Percentiles rank a stretch among this genome's conserved stretches.
These are phyloP conservation scores for Mycteria americana DNA, from an alignment of 2,797 vertebrate species.

Conservation along the genomic window DNA sequence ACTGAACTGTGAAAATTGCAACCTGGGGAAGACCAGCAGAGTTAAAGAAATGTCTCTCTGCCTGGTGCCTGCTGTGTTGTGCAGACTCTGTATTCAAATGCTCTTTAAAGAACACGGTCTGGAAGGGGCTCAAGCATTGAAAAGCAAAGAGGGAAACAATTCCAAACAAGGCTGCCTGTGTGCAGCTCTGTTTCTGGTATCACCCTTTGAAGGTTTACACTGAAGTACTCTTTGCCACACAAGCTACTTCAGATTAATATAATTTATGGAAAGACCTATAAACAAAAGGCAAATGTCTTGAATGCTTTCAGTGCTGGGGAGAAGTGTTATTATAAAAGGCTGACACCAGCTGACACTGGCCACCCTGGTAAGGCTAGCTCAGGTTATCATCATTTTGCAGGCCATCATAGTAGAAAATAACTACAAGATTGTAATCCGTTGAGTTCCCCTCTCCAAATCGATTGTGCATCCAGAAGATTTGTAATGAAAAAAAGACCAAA, in stretches of 20 bases:
- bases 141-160: constrained; percentile 64
- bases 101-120: constrained; percentile 40
- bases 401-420: background rate
- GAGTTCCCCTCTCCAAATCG: background rate
- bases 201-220: constrained; percentile 66
- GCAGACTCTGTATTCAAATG: background rate
- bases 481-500: background rate
- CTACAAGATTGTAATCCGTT: background rate
- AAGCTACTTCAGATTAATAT: constrained; percentile 60
- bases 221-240: constrained; percentile 57
- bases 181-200: constrained; percentile 32
- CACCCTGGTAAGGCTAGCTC: constrained; percentile 21
- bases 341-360: constrained; percentile 54
- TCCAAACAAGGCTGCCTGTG: constrained; percentile 79
- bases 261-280: constrained; percentile 68
- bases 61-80: background rate
- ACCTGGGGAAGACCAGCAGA: background rate
- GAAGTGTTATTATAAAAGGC: constrained; percentile 41
- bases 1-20: background rate
- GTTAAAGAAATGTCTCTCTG: background rate
- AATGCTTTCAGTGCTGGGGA: constrained; percentile 33
- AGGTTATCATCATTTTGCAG: constrained; percentile 24
- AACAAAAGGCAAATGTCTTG: constrained; percentile 61
- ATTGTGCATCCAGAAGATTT: background rate
- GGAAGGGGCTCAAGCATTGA: constrained; percentile 44